Base-by-base conservation (phyloP, 1,140 invertebrate genomes). In the Stratiolaelaps scimitus region DNA sequence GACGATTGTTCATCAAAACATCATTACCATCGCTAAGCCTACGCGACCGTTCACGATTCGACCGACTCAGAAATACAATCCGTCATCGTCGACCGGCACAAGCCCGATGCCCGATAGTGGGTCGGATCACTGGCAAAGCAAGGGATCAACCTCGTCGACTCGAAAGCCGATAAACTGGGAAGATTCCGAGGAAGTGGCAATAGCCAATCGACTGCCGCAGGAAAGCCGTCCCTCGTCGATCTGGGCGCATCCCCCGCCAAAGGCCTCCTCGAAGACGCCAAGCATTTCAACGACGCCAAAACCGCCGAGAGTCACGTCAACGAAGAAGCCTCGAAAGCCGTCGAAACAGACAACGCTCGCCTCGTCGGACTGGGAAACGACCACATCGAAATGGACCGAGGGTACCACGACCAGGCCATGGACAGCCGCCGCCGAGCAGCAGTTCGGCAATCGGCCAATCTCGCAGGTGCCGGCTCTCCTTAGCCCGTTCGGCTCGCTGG, bases 1-100 rank as follows among this genome's bases (percentile, higher is more conserved):
- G 23, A 60, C 53, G 1, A 60, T 60, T 23, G 53, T 60, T 23
- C 53, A 60, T 26, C 53, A 60, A 34, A 60, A 60, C 23, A 60
- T 60, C 1, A 60, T 60, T 15, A 60, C 53, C n/a, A 60, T 60
- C 23, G 53, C 53, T 1, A 60, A 60, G 26, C 53, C 53, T n/a
- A 60, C 53, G 2, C 53, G 53, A 19, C 53, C 53, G 1, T 60
- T 20, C 53, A 26, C 34, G 53, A 10, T 60, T 34, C 13, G 13
- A 26, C 15, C 53, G 1, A 60, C 53, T n/a, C 15, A 60, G 23
- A 60, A 60, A 23, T 60, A 60, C 53, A 10, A 40, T 40, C 34
- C 34, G 34, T 6, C 34, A 40, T 40, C 34, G 4, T 10, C 10
- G 34, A 40, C 34, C 34, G n/a, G n/a, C n/a, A n/a, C n/a, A n/a